Base-by-base conservation (phyloP, 2,888 invertebrate genomes). In the Masnerella sp. region DNA sequence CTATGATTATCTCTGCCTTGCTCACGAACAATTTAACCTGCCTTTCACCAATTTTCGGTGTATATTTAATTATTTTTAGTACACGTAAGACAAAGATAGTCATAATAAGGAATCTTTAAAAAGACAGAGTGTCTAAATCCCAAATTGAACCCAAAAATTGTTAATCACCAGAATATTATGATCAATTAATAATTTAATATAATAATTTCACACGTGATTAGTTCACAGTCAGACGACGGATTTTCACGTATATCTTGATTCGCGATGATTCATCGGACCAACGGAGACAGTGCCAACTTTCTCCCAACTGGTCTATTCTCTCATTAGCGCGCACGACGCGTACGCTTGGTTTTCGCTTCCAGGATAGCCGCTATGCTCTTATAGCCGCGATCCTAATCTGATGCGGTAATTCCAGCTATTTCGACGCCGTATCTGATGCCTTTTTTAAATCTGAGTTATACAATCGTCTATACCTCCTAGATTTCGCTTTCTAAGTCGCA, bases 301-400 rank as follows among this genome's bases (percentile, higher is more conserved):
- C 71, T 65, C 65, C 43, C 20, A 22, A 71, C 42, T 47, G 65
- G 71, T 59, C 71, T 67, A 58, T 70, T 65, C 72, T 72, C 65
- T 65, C 54, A 47, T 58, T 65, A 64, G 49, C 45, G 38, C 38
- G 34, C 40, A 42, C 49, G 40, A 17, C 54, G 56, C 51, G 20
- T 42, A 43, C 22, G 34, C 38, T 65, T 52, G 45, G 42, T 42
- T 72, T 72, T 72, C 64, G 42, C 52, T 72, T 54, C 34, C 28
- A 51, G 15, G 45, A 38, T 52, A 54, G 22, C 51, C 32, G 28
- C 14, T 51, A 42, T 43, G 40, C 20, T 28, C 54, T 40, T 34
- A 70, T 58, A 43, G 28, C 52, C 43, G 47, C 56, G 52, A 56
- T 59, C 42, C 49, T 22, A 70, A 54, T 38, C 38, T 45, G 0